Evolutionary conservation across 2,888 invertebrate species (phyloP).

Genomic region (Pterostichus madidus): DNA sequence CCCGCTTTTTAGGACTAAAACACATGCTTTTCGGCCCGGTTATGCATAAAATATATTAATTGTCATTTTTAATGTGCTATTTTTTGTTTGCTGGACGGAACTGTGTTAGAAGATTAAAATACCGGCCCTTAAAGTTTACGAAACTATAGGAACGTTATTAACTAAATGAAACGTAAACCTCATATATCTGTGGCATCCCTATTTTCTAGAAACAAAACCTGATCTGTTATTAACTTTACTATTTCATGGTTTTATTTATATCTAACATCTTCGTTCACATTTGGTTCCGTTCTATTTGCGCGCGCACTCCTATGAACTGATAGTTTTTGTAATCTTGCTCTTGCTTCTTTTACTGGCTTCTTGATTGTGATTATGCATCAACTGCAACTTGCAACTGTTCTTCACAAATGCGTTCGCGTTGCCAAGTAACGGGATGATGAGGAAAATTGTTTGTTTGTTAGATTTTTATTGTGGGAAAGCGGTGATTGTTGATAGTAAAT

Average conservation of each 20-base stretch:
- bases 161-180: too few species aligned
- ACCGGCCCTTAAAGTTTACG: too few species aligned
- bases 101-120: too few species aligned
- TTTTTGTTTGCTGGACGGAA: too few species aligned
- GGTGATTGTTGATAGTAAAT: constrained; percentile 9
- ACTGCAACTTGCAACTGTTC: constrained; percentile 3
- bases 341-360: constrained; percentile 11
- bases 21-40: too few species aligned
- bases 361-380: constrained; percentile 15
- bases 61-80: too few species aligned
- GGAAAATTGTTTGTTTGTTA: background rate
- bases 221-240: background rate
- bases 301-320: background rate
- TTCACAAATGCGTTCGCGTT: background rate
- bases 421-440: constrained; percentile 15
- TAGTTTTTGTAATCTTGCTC: background rate
- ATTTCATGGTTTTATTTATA: constrained; percentile 7
- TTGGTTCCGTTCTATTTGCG: constrained; percentile 26
- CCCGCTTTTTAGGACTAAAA: too few species aligned
- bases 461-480: background rate
- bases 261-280: background rate
- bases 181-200: too few species aligned
- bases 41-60: too few species aligned
- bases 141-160: too few species aligned
- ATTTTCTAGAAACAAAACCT: background rate